Evolutionary conservation across 2,113 vertebrate species (phyloP), one percentile per base, ranked within the genome.

Genomic region (Tetrax tetrax): DNA sequence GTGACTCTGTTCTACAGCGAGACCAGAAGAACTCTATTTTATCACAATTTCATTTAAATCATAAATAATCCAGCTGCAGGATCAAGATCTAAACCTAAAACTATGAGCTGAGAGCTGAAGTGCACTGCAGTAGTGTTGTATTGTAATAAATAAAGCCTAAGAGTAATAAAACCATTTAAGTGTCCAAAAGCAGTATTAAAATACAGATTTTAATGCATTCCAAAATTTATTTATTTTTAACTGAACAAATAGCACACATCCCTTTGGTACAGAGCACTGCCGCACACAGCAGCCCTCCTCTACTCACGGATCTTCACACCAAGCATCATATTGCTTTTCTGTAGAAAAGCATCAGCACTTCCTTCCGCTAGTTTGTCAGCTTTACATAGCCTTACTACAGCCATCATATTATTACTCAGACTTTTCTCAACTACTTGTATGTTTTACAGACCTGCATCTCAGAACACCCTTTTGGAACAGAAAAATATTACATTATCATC

Each of bases 311-410:
- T 28, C 51, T 57, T 71, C 66, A 59, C 16, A 57, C 7, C 33
- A 57, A 75, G 23, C 1, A 2, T 22, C 45, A 43, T 1, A 33
- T 12, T 27, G 31, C 1, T 1, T 51, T 79, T n/a, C 53, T 0
- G 1, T 0, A 28, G 56, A 69, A 89, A 10, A 86, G 23, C 16
- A 53, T 37, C 59, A 59, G 35, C 25, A 60, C 51, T 60, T 69
- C 43, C 17, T 78, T 50, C 74, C 60, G 59, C 20, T 63, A 28
- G 6, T 38, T 84, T 82, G 81, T 80, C 18, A 95, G n/a, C 63
- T 81, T 84, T 29, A 77, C 33, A 63, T 21, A 80, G 68, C 13
- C 33, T 57, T 43, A 53, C 19, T 24, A 90, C 53, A 74, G 35
- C 10, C 54, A 33, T 33, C 4, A 1, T 8, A n/a, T 27, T 25